Conservation (phyloP, 2,888 invertebrate genomes). For the Iselma pallidipennis region DNA sequence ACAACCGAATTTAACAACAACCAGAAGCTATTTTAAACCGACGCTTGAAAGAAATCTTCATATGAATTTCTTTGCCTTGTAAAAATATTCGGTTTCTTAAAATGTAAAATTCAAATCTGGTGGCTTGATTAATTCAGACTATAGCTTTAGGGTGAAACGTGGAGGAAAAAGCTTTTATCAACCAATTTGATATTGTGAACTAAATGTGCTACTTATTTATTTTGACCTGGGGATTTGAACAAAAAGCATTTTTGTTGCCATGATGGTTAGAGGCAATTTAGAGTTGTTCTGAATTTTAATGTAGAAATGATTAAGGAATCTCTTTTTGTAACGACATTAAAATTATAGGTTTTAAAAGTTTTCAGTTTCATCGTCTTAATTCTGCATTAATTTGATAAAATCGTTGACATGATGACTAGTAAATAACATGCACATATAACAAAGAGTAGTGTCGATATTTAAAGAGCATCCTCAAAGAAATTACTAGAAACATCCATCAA, state of each 20-base stretch:
- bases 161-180: not conserved
- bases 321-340: not conserved
- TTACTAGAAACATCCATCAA: not conserved
- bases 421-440: not conserved
- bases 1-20: not conserved
- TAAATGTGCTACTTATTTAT: not conserved
- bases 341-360: not conserved
- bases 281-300: not conserved
- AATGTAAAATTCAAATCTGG: not conserved
- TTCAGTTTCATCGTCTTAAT: not conserved
- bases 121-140: constrained; percentile 1
- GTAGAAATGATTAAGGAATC: not conserved
- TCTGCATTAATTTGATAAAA: not conserved
- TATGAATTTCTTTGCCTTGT: not conserved
- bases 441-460: not conserved
- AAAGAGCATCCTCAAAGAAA: not conserved
- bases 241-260: not conserved
- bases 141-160: not conserved
- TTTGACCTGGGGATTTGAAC: not conserved
- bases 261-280: constrained; percentile 3
- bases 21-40: not conserved
- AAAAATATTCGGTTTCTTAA: not conserved
- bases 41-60: not conserved
- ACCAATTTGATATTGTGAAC: not conserved
- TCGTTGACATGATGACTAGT: not conserved